A percentile compares a stretch with the other conserved stretches of the same genome.
Conservation (phyloP, 2,113 vertebrate species). For the Scopus umbretta region DNA sequence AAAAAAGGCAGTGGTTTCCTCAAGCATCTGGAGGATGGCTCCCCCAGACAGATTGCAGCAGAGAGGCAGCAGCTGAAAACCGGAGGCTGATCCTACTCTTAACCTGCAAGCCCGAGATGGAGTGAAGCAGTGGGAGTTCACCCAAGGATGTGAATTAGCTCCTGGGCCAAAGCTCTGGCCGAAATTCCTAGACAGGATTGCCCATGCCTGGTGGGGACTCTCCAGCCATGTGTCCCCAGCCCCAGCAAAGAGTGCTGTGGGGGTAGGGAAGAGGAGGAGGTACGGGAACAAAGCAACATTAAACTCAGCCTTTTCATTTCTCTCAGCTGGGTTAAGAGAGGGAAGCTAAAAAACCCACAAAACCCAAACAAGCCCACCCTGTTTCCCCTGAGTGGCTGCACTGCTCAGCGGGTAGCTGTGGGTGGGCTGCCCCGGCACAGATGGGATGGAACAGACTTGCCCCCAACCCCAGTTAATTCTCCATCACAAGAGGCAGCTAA, state of each 20-base stretch:
- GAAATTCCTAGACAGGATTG: neutral
- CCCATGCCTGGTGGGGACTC: neutral
- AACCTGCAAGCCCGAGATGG: neutral
- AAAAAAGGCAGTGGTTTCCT: neutral
- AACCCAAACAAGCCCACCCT: neutral
- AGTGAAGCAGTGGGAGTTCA: neutral
- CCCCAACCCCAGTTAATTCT: neutral
- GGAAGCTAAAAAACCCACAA: neutral
- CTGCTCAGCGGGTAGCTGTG: neutral
- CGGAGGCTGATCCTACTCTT: neutral
- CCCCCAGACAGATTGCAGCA: neutral
- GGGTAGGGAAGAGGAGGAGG: neutral
- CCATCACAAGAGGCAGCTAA: neutral
- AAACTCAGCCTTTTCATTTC: neutral
- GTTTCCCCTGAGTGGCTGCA: accelerated
- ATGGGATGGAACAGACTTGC: neutral
- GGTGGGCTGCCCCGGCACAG: neutral
- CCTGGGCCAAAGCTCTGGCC: neutral
- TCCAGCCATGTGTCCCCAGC: neutral
- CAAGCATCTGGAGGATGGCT: neutral
- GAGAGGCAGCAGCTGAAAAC: neutral
- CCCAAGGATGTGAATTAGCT: neutral
- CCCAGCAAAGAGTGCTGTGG: neutral
- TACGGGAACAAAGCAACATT: neutral
- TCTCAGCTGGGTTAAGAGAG: neutral